Percentiles rank a stretch among this genome's conserved stretches.
These are phyloP conservation scores for Chouioia cunea DNA, from an alignment of 2,888 invertebrate species.

Conservation along the genomic window DNA sequence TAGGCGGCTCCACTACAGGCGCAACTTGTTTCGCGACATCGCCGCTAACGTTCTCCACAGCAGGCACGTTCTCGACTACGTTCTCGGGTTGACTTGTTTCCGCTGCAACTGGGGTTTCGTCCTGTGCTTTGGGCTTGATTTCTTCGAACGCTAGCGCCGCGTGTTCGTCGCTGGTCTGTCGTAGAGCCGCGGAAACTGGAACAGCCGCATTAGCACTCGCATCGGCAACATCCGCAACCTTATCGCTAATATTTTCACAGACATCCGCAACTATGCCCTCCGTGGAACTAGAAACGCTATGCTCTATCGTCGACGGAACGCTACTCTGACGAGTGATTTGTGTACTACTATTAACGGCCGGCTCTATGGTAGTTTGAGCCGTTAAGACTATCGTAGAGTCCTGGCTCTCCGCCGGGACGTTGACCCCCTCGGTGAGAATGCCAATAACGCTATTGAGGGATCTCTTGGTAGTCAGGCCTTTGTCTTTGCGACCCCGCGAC, in stretches of 20 bases:
- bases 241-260: neutral
- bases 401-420: conserved; percentile 62
- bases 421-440: conserved; percentile 65
- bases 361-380: conserved; percentile 59
- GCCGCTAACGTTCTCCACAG: conserved; percentile 4
- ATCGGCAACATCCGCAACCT: neutral
- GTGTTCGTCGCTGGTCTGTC: neutral
- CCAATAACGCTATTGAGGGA: conserved; percentile 65
- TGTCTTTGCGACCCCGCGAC: conserved; percentile 58
- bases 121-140: neutral
- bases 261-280: conserved; percentile 4
- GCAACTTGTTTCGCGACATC: neutral
- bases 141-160: conserved; percentile 3
- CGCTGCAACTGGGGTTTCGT: neutral
- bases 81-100: conserved; percentile 14
- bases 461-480: conserved; percentile 45
- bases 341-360: conserved; percentile 52
- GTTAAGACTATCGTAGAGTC: conserved; percentile 62
- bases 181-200: neutral
- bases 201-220: conserved; percentile 3
- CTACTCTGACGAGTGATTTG: conserved; percentile 50
- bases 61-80: neutral
- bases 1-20: conserved; percentile 37
- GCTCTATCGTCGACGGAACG: conserved; percentile 35
- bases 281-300: neutral